phyloP scores from a whole-genome alignment of 2,113 vertebrate species.

The Lophotis ruficrista region DNA sequence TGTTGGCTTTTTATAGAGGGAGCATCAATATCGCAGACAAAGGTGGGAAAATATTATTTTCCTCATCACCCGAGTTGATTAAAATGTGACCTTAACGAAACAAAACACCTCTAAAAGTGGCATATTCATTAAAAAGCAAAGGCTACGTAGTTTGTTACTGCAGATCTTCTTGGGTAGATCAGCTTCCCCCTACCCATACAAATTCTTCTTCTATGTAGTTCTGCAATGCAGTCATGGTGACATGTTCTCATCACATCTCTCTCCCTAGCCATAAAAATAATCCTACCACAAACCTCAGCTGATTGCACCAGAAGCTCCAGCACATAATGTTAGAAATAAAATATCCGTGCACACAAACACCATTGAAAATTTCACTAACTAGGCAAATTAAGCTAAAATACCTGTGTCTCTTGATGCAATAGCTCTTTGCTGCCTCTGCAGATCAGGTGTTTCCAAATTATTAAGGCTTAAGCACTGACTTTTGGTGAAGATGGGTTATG shows the following conservation, averaged over 20 bases:
- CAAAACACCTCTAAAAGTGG: background rate
- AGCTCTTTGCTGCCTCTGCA: background rate
- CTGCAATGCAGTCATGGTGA: conserved; percentile 32
- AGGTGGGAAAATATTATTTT: background rate
- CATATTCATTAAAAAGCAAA: background rate
- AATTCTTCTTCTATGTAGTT: background rate
- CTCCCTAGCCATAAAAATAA: conserved; percentile 5
- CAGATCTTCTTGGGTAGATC: background rate
- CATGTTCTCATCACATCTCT: background rate
- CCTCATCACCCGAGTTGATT: background rate
- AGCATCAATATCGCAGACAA: background rate
- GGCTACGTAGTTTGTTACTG: background rate
- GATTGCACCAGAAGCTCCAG: background rate
- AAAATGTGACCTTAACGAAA: background rate
- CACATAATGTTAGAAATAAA: background rate
- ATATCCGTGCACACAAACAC: background rate
- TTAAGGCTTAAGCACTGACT: background rate
- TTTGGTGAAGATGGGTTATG: background rate
- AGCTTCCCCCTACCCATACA: background rate
- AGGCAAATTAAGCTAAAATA: background rate
- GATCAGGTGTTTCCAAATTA: background rate
- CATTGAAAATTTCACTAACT: background rate
- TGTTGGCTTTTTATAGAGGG: background rate
- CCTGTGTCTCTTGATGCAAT: background rate
- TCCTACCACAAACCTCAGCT: background rate